Conservation (phyloP, 2,113 vertebrate genomes). For the Sula dactylatra region DNA sequence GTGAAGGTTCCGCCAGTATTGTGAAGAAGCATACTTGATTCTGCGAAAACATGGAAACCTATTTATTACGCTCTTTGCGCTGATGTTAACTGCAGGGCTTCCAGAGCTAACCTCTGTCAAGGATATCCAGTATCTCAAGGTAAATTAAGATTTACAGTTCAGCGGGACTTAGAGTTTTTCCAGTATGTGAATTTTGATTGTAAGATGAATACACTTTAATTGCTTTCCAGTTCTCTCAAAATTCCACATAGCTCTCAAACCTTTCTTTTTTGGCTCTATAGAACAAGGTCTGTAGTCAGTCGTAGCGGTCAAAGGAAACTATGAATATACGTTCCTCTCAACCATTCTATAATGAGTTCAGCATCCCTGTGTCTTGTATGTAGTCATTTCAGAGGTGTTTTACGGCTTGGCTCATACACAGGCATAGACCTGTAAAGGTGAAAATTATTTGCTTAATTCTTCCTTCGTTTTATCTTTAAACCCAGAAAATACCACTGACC, state of each 20-base stretch:
- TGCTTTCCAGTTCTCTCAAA: neutral
- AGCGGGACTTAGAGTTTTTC: neutral
- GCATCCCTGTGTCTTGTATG: neutral
- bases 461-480: neutral
- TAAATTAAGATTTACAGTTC: conserved; percentile 51
- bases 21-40: conserved; percentile 93
- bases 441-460: neutral
- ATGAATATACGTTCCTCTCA: neutral
- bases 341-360: neutral
- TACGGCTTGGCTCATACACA: neutral
- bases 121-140: conserved; percentile 99
- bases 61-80: conserved; percentile 97
- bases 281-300: neutral
- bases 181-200: neutral
- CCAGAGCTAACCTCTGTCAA: conserved; percentile 96
- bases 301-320: neutral
- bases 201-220: neutral
- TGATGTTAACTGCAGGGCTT: conserved; percentile 97
- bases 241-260: neutral
- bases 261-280: neutral
- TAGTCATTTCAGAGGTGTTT: neutral
- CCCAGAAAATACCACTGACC: neutral
- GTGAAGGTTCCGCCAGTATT: conserved; percentile 91
- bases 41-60: conserved; percentile 93
- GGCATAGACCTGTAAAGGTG: neutral